phyloP scores from a whole-genome alignment of 2,888 invertebrate species.

The Laothoe populi region DNA sequence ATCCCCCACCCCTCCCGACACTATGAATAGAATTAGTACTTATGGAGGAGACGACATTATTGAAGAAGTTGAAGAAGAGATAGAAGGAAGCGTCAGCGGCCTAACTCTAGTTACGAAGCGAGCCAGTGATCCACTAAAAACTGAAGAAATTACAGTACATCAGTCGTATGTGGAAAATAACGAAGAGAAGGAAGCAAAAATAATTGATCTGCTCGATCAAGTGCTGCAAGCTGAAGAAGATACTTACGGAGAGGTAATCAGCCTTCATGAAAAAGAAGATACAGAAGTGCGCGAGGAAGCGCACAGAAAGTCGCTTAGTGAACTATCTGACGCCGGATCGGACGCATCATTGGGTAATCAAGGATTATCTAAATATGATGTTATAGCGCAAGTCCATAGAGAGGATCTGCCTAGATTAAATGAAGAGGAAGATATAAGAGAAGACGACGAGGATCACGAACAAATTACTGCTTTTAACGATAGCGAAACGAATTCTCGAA shows the following conservation, averaged over 20 bases:
- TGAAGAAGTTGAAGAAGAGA: constrained; percentile 43
- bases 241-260: constrained; percentile 65
- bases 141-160: constrained; percentile 61
- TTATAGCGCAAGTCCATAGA: constrained; percentile 84
- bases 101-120: neutral
- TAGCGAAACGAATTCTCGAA: constrained; percentile 72
- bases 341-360: constrained; percentile 74
- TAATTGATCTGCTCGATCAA: constrained; percentile 77
- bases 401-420: constrained; percentile 77
- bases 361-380: constrained; percentile 82
- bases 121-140: constrained; percentile 43
- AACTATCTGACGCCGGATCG: constrained; percentile 75
- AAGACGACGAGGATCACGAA: constrained; percentile 56
- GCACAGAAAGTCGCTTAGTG: constrained; percentile 71
- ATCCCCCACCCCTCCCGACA: constrained; percentile 72
- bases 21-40: constrained; percentile 56
- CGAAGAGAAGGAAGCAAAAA: constrained; percentile 78
- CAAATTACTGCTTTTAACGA: constrained; percentile 68
- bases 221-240: constrained; percentile 81
- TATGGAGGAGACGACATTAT: constrained; percentile 47
- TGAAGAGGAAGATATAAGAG: constrained; percentile 68
- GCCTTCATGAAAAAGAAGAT: constrained; percentile 61
- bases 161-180: constrained; percentile 68
- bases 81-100: constrained; percentile 45
- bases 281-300: constrained; percentile 45